Percentiles rank a stretch among this genome's conserved stretches.
Conservation (phyloP, 2,797 vertebrate species). For the Enteromius thamalakanensis region DNA sequence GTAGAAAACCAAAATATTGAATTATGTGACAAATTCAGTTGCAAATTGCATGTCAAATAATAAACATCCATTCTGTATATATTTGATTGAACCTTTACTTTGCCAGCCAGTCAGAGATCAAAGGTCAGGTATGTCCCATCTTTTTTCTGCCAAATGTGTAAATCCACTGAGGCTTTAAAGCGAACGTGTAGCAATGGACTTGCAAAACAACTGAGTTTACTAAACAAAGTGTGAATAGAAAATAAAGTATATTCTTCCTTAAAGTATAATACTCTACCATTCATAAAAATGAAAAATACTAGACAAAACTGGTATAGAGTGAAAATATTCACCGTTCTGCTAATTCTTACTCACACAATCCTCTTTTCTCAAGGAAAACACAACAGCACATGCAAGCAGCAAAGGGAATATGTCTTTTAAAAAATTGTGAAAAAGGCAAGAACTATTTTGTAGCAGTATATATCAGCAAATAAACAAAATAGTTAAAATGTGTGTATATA, state of each 20-base stretch:
- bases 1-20: neutral
- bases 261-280: neutral
- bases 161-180: conserved; percentile 30
- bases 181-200: neutral
- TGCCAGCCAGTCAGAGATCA: conserved; percentile 9
- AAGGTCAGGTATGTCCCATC: neutral
- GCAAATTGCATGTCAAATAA: neutral
- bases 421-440: neutral
- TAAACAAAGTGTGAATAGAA: neutral
- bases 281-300: conserved; percentile 11
- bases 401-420: neutral
- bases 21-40: neutral
- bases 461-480: neutral
- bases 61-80: conserved; percentile 15
- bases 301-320: neutral
- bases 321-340: neutral
- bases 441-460: neutral
- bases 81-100: neutral
- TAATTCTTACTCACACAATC: conserved; percentile 29
- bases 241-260: neutral
- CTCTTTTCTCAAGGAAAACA: conserved; percentile 37
- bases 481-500: neutral
- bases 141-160: conserved; percentile 22
- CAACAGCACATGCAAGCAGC: neutral
- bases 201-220: neutral